A percentile compares a stretch with the other conserved stretches of the same genome.
Conservation (phyloP, 2,113 vertebrate genomes). For the Motacilla tschutschensis region DNA sequence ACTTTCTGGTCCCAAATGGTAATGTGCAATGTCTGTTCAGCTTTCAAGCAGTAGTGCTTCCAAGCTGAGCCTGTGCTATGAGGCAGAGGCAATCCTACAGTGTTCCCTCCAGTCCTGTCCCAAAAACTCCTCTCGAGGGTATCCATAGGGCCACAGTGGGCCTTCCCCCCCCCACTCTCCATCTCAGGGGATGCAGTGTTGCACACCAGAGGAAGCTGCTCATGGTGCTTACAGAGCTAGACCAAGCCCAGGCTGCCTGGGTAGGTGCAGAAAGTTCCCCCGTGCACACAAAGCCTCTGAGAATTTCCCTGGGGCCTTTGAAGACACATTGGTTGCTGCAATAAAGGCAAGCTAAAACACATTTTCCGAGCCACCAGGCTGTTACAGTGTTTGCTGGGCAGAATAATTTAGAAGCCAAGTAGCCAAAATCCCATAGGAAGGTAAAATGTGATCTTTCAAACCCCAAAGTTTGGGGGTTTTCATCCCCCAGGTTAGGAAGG, state of each 20-base stretch:
- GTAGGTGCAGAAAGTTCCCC: not conserved
- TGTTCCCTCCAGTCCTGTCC: not conserved
- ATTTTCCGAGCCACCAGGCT: constrained; percentile 25
- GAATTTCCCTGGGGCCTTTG: not conserved
- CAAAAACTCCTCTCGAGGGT: not conserved
- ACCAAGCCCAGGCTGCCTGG: too few relatives aligned
- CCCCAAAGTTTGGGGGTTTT: fast-evolving
- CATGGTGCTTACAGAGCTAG: fast-evolving
- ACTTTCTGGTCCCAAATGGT: not conserved
- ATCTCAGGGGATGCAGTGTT: fast-evolving
- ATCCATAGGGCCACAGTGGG: not conserved
- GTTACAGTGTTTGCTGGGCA: not conserved
- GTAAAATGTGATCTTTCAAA: not conserved
- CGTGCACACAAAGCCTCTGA: not conserved
- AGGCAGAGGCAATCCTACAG: not conserved
- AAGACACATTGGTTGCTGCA: not conserved
- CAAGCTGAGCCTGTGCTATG: not conserved
- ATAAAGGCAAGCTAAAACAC: not conserved
- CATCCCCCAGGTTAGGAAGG: not conserved
- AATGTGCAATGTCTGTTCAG: not conserved
- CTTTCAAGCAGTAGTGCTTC: not conserved
- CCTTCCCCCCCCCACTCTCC: too few relatives aligned
- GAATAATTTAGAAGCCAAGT: constrained; percentile 16
- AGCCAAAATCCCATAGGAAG: not conserved
- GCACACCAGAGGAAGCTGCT: fast-evolving